Evolutionary conservation across 2,797 vertebrate genomes (phyloP).

Genomic region (Todus mexicanus): DNA sequence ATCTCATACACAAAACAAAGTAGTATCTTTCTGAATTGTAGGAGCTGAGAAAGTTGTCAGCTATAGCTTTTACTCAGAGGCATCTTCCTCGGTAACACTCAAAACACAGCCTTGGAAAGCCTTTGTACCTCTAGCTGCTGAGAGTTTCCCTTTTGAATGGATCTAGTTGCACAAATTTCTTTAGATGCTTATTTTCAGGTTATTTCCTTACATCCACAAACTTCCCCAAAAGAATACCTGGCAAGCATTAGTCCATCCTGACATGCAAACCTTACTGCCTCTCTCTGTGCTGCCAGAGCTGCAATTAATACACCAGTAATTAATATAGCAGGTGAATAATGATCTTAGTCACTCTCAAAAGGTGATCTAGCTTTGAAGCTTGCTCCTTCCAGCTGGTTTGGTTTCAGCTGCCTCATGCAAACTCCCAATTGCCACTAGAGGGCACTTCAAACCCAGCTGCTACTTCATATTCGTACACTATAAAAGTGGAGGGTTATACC

Average conservation of each 20-base stretch:
- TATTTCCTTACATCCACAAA: background rate
- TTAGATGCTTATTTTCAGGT: background rate
- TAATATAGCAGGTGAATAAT: background rate
- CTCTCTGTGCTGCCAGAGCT: background rate
- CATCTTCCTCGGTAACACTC: background rate
- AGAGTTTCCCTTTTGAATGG: background rate
- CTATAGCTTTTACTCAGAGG: background rate
- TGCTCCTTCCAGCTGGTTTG: background rate
- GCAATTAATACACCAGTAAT: background rate
- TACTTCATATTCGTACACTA: background rate
- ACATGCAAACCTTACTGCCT: background rate
- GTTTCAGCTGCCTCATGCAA: background rate
- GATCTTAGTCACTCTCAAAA: background rate
- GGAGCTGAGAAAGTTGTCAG: background rate
- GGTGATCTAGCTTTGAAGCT: background rate
- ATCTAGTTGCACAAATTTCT: background rate
- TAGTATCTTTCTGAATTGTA: background rate
- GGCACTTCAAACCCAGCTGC: slow-evolving; percentile 56
- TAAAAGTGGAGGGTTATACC: accelerated
- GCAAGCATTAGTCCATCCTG: background rate
- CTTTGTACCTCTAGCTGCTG: background rate
- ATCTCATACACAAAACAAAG: background rate
- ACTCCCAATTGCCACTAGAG: slow-evolving; percentile 45
- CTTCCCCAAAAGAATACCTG: background rate
- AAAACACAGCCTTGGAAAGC: background rate